Evolutionary conservation across 2,113 vertebrate species (phyloP).

Genomic region (Chamaea fasciata): DNA sequence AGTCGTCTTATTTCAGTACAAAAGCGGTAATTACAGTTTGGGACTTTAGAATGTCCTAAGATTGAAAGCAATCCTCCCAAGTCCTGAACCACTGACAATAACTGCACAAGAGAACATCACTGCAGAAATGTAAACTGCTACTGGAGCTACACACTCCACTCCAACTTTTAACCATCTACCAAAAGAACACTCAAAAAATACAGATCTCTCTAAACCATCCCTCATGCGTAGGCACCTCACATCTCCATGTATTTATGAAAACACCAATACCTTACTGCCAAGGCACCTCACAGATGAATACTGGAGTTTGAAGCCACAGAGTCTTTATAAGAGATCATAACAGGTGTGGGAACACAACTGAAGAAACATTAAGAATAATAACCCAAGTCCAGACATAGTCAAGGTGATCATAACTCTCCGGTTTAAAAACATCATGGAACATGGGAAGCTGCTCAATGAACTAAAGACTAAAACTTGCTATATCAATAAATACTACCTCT

Average conservation of each 20-base stretch:
- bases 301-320: not conserved
- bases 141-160: not conserved
- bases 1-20: not conserved
- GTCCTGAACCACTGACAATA: not conserved
- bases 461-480: not conserved
- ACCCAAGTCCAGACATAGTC: not conserved
- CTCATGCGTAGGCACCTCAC: not conserved
- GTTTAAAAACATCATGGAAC: not conserved
- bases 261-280: not conserved
- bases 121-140: not conserved
- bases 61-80: not conserved
- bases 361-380: not conserved
- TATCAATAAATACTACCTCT: not conserved
- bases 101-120: not conserved
- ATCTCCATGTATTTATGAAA: not conserved
- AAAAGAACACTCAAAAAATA: not conserved
- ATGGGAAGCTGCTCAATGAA: not conserved
- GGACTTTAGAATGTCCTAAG: not conserved
- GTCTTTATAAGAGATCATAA: not conserved
- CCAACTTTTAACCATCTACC: not conserved
- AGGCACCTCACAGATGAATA: not conserved
- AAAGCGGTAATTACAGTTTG: not conserved
- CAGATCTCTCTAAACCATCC: not conserved
- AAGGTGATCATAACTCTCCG: not conserved
- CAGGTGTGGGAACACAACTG: rapidly evolving